These are phyloP conservation scores for Merops nubicus DNA, from an alignment of 2,113 vertebrate species.

Conservation along the genomic window DNA sequence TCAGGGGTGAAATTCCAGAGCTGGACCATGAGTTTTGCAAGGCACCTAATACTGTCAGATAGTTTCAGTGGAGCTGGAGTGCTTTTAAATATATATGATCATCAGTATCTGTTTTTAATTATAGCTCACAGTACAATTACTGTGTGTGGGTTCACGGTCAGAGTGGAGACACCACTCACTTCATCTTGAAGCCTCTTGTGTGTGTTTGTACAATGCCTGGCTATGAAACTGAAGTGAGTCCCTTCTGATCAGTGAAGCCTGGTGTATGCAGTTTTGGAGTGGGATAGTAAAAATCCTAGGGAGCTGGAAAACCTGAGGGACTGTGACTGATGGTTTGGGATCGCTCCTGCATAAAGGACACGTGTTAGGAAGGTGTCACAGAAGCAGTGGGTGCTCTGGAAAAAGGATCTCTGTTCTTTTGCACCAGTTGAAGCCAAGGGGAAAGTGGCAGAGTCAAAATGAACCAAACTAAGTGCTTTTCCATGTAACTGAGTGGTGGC, in stretches of 20 bases:
- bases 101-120: not conserved
- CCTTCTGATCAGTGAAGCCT: not conserved
- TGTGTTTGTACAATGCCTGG: not conserved
- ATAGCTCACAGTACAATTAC: not conserved
- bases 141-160: not conserved
- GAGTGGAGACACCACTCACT: not conserved
- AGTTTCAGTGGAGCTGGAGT: not conserved
- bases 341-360: fast-evolving
- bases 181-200: not conserved
- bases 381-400: not conserved
- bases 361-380: not conserved
- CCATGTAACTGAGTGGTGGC: not conserved
- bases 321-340: not conserved
- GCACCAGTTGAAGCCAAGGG: not conserved
- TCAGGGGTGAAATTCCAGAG: not conserved
- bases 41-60: not conserved
- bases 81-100: not conserved
- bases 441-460: not conserved
- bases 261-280: not conserved
- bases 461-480: not conserved
- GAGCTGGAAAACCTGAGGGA: not conserved
- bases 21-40: not conserved
- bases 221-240: not conserved
- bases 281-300: not conserved
- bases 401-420: not conserved